phyloP scores from a whole-genome alignment of 2,888 invertebrate genomes.

The Syritta pipiens region DNA sequence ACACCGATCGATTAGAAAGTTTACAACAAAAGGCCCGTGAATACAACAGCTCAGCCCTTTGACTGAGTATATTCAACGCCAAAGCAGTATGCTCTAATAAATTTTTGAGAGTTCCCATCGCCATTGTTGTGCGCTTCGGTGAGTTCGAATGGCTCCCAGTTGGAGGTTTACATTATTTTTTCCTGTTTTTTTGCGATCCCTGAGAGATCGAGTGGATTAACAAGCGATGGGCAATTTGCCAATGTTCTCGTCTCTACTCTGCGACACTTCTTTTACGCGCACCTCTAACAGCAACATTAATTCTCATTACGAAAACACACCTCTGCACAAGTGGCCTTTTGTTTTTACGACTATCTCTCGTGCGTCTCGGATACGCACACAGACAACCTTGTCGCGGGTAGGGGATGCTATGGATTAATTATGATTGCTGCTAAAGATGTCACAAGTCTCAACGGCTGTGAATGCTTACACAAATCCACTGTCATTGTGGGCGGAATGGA shows the following conservation, averaged over 20 bases:
- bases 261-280: too few species aligned
- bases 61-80: conserved; percentile 15
- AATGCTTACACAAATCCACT: too few species aligned
- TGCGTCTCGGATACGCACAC: too few species aligned
- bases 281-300: conserved; percentile 1
- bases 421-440: too few species aligned
- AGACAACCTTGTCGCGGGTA: too few species aligned
- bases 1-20: conserved; percentile 39
- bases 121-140: not conserved
- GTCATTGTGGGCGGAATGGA: too few species aligned
- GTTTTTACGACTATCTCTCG: conserved; percentile 45
- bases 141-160: conserved; percentile 26
- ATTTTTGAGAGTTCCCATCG: conserved; percentile 22
- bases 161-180: conserved; percentile 14
- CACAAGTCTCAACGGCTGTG: too few species aligned
- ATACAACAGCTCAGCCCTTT: conserved; percentile 35
- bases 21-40: conserved; percentile 35
- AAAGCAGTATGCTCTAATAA: conserved; percentile 54
- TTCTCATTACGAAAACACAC: conserved; percentile 26
- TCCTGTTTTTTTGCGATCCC: too few species aligned
- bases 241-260: not conserved
- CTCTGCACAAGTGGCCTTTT: conserved; percentile 46
- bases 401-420: too few species aligned
- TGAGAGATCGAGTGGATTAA: conserved; percentile 16
- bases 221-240: conserved; percentile 1